Percentiles rank a stretch among this genome's conserved stretches.
Conservation (phyloP, 2,888 invertebrate genomes). For the Rugalucina vietnamica region DNA sequence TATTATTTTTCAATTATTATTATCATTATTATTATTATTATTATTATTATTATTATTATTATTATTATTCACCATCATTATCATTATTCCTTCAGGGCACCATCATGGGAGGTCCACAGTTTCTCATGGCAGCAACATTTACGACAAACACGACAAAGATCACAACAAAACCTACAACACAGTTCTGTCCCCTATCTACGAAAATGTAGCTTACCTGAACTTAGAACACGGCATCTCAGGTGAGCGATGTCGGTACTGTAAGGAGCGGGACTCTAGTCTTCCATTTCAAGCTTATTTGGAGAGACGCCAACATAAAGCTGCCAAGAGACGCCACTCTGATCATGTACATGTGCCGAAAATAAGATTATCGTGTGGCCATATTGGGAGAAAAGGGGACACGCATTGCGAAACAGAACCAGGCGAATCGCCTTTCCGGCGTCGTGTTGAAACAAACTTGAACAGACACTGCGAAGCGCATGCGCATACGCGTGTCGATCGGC, state of each 20-base stretch:
- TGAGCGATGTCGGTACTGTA: not conserved
- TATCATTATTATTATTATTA: too few relatives aligned
- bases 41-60: too few relatives aligned
- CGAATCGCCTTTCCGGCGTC: too few relatives aligned
- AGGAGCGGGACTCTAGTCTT: not conserved
- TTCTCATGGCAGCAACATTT: not conserved
- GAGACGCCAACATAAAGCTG: not conserved
- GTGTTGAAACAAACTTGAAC: too few relatives aligned
- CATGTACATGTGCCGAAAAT: not conserved
- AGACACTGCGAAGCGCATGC: too few relatives aligned
- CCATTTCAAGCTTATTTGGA: not conserved
- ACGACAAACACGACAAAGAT: not conserved
- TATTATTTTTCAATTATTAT: too few relatives aligned
- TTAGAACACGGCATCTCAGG: not conserved
- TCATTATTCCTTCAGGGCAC: too few relatives aligned
- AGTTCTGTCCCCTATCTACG: not conserved
- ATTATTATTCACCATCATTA: too few relatives aligned
- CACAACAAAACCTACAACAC: not conserved
- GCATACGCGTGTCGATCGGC: too few relatives aligned
- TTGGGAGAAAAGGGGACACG: too few relatives aligned
- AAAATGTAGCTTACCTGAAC: not conserved
- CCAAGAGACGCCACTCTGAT: not conserved
- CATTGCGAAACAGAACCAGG: too few relatives aligned
- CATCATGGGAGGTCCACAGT: not conserved
- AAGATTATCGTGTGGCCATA: too few relatives aligned